phyloP scores from a whole-genome alignment of 2,888 invertebrate genomes.

The Oligia strigilis region DNA sequence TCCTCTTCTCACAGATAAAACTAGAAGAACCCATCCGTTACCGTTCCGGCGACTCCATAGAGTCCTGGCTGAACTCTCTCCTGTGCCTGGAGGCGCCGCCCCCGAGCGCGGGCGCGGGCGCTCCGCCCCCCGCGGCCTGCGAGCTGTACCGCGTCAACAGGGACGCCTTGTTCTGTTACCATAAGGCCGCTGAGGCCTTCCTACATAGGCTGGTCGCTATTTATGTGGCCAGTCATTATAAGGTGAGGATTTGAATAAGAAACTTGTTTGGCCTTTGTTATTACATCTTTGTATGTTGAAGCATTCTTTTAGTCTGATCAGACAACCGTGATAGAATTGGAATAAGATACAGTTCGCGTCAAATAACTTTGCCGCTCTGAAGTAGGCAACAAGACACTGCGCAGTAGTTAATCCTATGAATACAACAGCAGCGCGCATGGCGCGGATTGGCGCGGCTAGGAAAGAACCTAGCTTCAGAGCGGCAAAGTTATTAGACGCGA shows the following conservation, averaged over 20 bases:
- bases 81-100: slow-evolving; percentile 97
- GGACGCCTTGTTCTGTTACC: slow-evolving; percentile 99
- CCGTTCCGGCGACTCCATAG: slow-evolving; percentile 95
- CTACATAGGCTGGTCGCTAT: slow-evolving; percentile 97
- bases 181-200: slow-evolving; percentile 97
- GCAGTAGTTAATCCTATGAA: too few relatives aligned
- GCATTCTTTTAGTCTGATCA: too few relatives aligned
- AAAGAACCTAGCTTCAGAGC: too few relatives aligned
- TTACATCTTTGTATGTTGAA: background rate
- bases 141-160: slow-evolving; percentile 96
- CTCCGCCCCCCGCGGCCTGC: slow-evolving; percentile 97
- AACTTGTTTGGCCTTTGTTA: background rate
- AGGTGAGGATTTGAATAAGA: slow-evolving; percentile 88
- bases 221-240: slow-evolving; percentile 99
- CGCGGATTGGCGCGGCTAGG: too few relatives aligned
- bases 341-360: too few relatives aligned
- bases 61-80: slow-evolving; percentile 97
- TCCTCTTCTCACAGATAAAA: slow-evolving; percentile 90
- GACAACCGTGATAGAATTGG: too few relatives aligned
- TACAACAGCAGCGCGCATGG: too few relatives aligned
- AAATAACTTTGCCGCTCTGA: too few relatives aligned
- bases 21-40: slow-evolving; percentile 99
- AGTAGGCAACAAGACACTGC: too few relatives aligned
- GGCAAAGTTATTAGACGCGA: too few relatives aligned
- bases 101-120: slow-evolving; percentile 93